Base-by-base conservation (phyloP, 2,888 invertebrate species). In the Tetheella fluctuosa region DNA sequence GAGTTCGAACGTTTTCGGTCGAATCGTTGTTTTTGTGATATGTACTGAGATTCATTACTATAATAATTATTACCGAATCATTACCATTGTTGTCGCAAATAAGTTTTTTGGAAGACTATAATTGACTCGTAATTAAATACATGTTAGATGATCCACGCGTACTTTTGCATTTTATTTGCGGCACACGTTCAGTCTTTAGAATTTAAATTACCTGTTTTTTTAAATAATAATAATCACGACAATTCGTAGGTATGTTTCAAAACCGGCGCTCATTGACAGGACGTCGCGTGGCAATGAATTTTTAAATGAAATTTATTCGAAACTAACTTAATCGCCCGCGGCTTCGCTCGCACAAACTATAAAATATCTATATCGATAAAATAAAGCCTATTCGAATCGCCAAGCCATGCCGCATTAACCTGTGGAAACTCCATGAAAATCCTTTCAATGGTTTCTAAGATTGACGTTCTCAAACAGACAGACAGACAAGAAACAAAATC, bases 1-100 rank as follows among this genome's bases (percentile, higher is more conserved):
- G 4, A 23, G 34, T 53, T 28, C 30, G 2, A 23, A 28, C 6
- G 2, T 28, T 54, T 54, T 53, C 53, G 28, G 25, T n/a, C 15
- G 28, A 25, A 54, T 54, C 28, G 30, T 30, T n/a, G 13, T 17
- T 54, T 34, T 20, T 34, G 55, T 55, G 55, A 55, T 55, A 55
- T 55, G 30, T 54, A 54, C 37, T 37, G 55, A 55, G 37, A 55
- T 55, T 55, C 4, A 7, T 34, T 34, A 34, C 12, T 23, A 23
- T 34, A 10, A 25, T 54, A 17, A 23, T 12, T 34, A 23, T 37
- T 55, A 20, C 10, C 17, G 10, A 48, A 48, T 48, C 10, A 48
- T 48, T 10, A 20, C 4, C 48, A 20, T 48, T 17, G 17, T 8
- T 8, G 10, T 20, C 42, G 20, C 42, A 48, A 37, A 39, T 48